Base-by-base conservation (phyloP, 2,113 vertebrate species). In the Prionailurus bengalensis region DNA sequence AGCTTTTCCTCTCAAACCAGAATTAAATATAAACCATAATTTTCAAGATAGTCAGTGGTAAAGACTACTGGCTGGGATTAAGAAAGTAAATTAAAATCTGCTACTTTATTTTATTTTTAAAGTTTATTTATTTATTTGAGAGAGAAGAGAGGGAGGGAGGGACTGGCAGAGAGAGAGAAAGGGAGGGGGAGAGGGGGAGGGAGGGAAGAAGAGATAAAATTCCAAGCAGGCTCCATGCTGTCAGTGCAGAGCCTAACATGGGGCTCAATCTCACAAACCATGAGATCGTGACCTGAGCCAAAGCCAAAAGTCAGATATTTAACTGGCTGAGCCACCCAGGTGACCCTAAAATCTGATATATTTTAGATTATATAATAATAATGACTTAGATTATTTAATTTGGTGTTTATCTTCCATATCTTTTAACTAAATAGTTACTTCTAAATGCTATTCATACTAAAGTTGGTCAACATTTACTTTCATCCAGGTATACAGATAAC, bases 21-120 rank as follows among this genome's bases (percentile, higher is more conserved):
- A 86, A 88, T 92, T 94, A 94, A 91, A 88, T 74, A 82, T 66
- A 95, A 96, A 85, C 15, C 29, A 95, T 76, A 11, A 86, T 70
- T 93, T 96, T 89, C 27, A 95, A 93, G 45, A 93, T 33, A 70
- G 55, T 68, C 13, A 94, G 94, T 88, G 21, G 88, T 45, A 74
- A 91, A 88, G 15, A 84, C 14, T 95, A 93, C n/a, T 81, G 15
- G 25, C 19, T 87, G 29, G n/a, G 23, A 53, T 53, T 90, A 87
- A 95, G 39, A 84, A 92, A 19, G 1, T 61, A 70, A 91, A 85
- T 91, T 85, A 86, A 92, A 95, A 81, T 73, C 65, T 53, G 53
- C 53, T 71, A 96, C 89, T 61, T 61, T 61, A 21, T 61, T 51
- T 61, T 58, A 58, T 58, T 58, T 58, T 58, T 61, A 61, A 61